These are phyloP conservation scores for Grammomys dolichurus DNA, from an alignment of 2,113 vertebrate species.

Conservation along the genomic window DNA sequence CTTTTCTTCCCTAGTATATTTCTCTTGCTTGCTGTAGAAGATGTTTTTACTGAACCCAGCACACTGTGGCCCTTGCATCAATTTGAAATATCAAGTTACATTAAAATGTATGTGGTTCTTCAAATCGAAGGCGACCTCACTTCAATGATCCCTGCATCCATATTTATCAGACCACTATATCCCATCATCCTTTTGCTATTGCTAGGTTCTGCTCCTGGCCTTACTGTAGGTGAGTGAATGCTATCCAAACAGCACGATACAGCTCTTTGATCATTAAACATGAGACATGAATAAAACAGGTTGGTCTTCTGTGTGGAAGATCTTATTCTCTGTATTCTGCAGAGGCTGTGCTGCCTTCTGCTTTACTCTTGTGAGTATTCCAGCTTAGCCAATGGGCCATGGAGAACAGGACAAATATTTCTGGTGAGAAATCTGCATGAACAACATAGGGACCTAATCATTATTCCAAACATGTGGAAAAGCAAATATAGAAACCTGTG, in stretches of 20 bases:
- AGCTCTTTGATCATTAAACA: slow-evolving; percentile 30
- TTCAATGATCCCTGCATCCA: slow-evolving; percentile 18
- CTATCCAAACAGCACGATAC: not conserved
- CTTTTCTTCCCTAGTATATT: not conserved
- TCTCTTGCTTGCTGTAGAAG: slow-evolving; percentile 8
- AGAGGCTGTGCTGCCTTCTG: not conserved
- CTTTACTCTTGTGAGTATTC: not conserved
- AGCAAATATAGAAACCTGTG: not conserved
- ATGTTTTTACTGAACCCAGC: not conserved
- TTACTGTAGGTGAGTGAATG: not conserved
- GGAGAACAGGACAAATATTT: not conserved
- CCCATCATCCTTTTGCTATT: slow-evolving; percentile 44
- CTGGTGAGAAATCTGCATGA: not conserved
- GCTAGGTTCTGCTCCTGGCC: not conserved
- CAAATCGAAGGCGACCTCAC: not conserved
- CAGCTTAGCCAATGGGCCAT: not conserved
- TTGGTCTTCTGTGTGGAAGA: not conserved
- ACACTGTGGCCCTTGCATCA: not conserved
- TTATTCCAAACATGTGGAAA: slow-evolving; percentile 4
- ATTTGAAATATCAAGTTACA: slow-evolving; percentile 41
- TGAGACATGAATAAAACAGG: not conserved
- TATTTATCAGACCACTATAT: slow-evolving; percentile 1
- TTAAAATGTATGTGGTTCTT: not conserved
- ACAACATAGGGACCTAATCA: slow-evolving; percentile 13
- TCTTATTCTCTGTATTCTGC: not conserved